Conservation (phyloP, 2,888 invertebrate species). For the Drosophila atripex region DNA sequence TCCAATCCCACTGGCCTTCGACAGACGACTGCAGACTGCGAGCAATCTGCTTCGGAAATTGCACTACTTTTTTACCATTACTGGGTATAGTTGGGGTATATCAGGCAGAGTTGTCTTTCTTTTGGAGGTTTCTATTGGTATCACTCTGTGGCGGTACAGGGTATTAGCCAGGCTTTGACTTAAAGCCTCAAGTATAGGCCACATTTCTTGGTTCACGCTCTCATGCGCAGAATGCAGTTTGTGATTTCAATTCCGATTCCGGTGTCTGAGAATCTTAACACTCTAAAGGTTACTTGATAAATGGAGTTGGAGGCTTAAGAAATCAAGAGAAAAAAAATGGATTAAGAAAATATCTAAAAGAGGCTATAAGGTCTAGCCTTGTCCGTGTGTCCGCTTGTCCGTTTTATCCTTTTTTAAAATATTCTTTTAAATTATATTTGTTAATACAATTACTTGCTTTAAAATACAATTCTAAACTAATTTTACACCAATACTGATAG, state of each 20-base stretch:
- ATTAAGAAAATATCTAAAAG: background rate
- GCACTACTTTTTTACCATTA: background rate
- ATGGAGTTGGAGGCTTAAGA: background rate
- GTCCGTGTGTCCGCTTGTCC: too few species aligned
- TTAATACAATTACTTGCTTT: too few species aligned
- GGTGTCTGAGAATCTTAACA: constrained; percentile 14
- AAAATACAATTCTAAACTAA: too few species aligned
- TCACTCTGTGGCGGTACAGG: background rate
- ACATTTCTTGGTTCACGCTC: constrained; percentile 46
- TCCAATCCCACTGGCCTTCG: constrained; percentile 7
- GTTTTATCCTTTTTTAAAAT: too few species aligned
- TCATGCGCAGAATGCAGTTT: constrained; percentile 34
- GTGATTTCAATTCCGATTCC: constrained; percentile 16
- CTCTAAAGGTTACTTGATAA: background rate
- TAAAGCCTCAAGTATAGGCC: background rate
- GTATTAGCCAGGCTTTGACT: background rate
- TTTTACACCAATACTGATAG: too few species aligned
- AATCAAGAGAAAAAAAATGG: background rate
- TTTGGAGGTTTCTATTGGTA: background rate
- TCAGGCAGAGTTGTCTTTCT: background rate
- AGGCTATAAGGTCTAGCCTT: background rate
- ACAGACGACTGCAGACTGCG: background rate
- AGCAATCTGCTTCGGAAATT: constrained; percentile 1
- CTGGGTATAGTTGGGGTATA: background rate
- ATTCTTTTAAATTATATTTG: too few species aligned